Evolutionary conservation across 2,888 invertebrate species (phyloP), one percentile per base, ranked within the genome.

Genomic region (Brachypalpus laphriformis): DNA sequence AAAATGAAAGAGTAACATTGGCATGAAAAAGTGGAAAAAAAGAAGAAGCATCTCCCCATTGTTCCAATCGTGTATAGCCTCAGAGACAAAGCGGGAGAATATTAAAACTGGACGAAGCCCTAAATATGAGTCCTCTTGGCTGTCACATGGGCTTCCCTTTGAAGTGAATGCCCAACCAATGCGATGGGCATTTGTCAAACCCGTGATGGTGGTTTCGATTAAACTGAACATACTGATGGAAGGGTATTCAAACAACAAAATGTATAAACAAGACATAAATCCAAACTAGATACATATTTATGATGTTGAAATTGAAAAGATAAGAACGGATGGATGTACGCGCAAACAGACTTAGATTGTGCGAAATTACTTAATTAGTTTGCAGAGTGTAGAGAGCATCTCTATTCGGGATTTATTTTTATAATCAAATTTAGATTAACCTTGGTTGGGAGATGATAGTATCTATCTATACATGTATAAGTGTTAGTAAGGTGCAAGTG

Each of bases 1-100:
- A 61, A 40, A 40, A 42, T 25, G 59, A 61, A 42, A 22, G 40
- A 40, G 59, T 57, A 40, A n/a, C n/a, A 11, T 34, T 34, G 56
- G 34, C 18, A 9, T 18, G n/a, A 37, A 57, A n/a, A 11, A 34
- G 11, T 25, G 9, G 4, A 20, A 61, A 61, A 8, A 3, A 42
- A 14, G 40, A 14, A n/a, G n/a, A 40, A 11, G 25, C 25, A 22
- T 14, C n/a, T n/a, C n/a, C n/a, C 5, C 59, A 25, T 42, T 61
- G 59, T 61, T 61, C n/a, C 25, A 14, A 25, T 1, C 9, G 16
- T 61, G 25, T 22, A 40, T 42, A 61, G 59, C 9, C 42, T 42
- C 14, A 8, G 25, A 25, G 25, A 28, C 25, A 57, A 1, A 57
- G 37, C 34, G 31, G 5, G 37, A 57, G 34, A 18, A 16, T 22